These are phyloP conservation scores for Apis cerana DNA, from an alignment of 1,140 invertebrate species.

Conservation along the genomic window DNA sequence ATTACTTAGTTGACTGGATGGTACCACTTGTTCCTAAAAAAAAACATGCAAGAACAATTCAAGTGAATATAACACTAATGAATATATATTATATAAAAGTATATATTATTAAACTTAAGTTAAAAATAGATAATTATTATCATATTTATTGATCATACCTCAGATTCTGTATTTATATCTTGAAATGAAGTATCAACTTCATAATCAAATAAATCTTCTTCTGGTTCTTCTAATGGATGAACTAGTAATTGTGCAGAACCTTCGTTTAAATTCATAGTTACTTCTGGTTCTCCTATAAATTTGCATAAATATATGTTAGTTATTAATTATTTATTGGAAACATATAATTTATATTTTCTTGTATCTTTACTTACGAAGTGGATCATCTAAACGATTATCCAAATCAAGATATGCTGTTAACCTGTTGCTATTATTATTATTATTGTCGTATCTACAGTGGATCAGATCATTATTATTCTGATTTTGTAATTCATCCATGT, in stretches of 20 bases:
- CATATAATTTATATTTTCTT: neutral
- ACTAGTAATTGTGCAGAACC: neutral
- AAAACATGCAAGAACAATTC: neutral
- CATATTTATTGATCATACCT: conserved; percentile 16
- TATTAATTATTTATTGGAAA: neutral
- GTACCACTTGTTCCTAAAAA: conserved; percentile 53
- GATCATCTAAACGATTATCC: conserved; percentile 28
- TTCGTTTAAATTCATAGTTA: conserved; percentile 37
- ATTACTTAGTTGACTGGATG: conserved; percentile 45
- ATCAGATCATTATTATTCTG: neutral
- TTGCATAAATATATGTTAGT: neutral
- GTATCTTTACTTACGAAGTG: conserved; percentile 30
- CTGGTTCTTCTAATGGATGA: conserved; percentile 29
- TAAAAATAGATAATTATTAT: neutral
- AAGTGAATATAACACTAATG: neutral
- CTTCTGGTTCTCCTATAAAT: conserved; percentile 25
- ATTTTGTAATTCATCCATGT: conserved; percentile 35
- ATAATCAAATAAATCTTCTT: conserved; percentile 42
- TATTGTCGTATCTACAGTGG: conserved; percentile 13
- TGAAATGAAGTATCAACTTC: conserved; percentile 20
- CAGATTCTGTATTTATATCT: conserved; percentile 26
- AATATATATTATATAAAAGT: neutral
- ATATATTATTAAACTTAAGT: neutral
- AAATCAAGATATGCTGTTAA: conserved; percentile 25
- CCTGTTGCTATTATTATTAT: conserved; percentile 18